phyloP scores from a whole-genome alignment of 2,797 vertebrate species.

The Epinephelus awoara region DNA sequence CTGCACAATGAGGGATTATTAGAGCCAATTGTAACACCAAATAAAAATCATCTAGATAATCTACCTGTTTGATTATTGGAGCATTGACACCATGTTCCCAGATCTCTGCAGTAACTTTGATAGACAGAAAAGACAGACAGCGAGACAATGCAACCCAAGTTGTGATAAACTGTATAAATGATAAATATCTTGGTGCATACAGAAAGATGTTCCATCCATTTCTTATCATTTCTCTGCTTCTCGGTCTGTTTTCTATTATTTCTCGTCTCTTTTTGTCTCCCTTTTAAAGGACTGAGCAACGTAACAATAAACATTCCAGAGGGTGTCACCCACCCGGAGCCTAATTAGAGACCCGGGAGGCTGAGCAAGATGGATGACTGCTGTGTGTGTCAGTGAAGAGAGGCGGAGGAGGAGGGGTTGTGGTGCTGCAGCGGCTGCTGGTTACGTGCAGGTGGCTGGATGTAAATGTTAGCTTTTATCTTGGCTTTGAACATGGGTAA shows the following conservation, averaged over 20 bases:
- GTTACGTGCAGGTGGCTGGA: slow-evolving; percentile 79
- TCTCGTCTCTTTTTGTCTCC: slow-evolving; percentile 17
- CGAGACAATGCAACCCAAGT: no score
- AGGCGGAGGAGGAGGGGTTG: slow-evolving; percentile 28
- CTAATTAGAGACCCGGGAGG: slow-evolving; percentile 81
- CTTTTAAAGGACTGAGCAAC: slow-evolving; percentile 40
- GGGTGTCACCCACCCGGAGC: slow-evolving; percentile 75
- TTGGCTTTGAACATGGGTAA: slow-evolving; percentile 75
- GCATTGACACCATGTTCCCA: neutral
- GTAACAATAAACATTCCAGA: slow-evolving; percentile 77
- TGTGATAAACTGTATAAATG: neutral
- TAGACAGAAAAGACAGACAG: neutral
- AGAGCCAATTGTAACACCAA: neutral
- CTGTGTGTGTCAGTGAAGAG: slow-evolving; percentile 70
- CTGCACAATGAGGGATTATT: neutral
- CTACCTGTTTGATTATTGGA: neutral
- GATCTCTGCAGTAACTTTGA: neutral
- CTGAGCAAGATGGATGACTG: slow-evolving; percentile 74
- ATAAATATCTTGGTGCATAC: neutral
- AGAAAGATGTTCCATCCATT: neutral
- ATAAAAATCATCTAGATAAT: neutral
- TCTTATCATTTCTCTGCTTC: slow-evolving; percentile 5
- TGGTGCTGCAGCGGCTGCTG: slow-evolving; percentile 51
- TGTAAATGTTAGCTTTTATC: slow-evolving; percentile 76
- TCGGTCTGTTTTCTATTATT: slow-evolving; percentile 28